These are phyloP conservation scores for Mirza zaza DNA, from an alignment of 2,113 vertebrate species.

Conservation along the genomic window DNA sequence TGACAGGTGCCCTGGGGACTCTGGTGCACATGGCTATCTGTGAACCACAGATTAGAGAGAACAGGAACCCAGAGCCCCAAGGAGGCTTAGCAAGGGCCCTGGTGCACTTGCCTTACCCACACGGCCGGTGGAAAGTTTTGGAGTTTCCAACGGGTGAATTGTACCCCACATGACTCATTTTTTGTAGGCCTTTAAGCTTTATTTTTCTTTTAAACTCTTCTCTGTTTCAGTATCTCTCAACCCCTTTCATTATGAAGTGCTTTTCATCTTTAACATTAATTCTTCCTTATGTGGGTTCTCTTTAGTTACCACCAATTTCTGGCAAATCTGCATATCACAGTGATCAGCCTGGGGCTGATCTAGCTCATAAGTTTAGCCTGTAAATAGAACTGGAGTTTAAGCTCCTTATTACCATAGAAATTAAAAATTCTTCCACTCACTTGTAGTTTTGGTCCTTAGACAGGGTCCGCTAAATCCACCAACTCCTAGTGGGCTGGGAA, in stretches of 20 bases:
- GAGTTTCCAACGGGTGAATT: neutral
- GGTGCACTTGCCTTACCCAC: neutral
- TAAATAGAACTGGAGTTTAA: constrained; percentile 70
- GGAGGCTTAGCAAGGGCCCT: neutral
- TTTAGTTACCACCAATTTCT: constrained; percentile 3
- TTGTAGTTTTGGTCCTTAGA: constrained; percentile 62
- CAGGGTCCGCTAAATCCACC: neutral
- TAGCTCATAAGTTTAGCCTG: constrained; percentile 53
- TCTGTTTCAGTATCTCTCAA: constrained; percentile 23
- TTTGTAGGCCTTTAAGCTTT: neutral
- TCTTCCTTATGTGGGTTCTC: constrained; percentile 43
- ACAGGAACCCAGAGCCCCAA: neutral
- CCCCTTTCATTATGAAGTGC: constrained; percentile 50
- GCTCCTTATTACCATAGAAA: constrained; percentile 77
- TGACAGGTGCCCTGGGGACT: neutral
- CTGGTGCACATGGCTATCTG: neutral
- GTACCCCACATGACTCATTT: neutral
- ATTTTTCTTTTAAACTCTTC: neutral
- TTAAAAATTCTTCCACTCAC: constrained; percentile 68
- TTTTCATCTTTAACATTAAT: constrained; percentile 63
- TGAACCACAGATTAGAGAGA: neutral
- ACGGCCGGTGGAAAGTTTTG: neutral
- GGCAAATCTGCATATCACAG: constrained; percentile 66
- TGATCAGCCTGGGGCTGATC: constrained; percentile 60
- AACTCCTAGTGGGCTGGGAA: neutral